These are phyloP conservation scores for Callimorpha dominula DNA, from an alignment of 2,888 invertebrate species.

Conservation along the genomic window DNA sequence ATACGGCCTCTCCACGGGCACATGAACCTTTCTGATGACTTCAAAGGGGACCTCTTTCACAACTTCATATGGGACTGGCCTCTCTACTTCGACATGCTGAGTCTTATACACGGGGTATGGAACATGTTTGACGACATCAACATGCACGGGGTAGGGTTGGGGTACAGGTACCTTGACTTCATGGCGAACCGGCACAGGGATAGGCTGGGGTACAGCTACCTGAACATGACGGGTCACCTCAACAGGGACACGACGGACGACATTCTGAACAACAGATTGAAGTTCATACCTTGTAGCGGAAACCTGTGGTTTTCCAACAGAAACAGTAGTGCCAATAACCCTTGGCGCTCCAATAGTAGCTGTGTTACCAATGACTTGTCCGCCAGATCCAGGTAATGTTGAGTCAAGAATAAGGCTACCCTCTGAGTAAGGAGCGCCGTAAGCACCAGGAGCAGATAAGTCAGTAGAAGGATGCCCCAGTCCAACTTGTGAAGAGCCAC, in stretches of 20 bases:
- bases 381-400: slow-evolving; percentile 28
- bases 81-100: slow-evolving; percentile 77
- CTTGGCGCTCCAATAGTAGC: slow-evolving; percentile 60
- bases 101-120: slow-evolving; percentile 83
- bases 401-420: slow-evolving; percentile 42
- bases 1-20: slow-evolving; percentile 79
- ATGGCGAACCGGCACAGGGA: slow-evolving; percentile 77
- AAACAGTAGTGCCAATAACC: slow-evolving; percentile 70
- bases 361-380: slow-evolving; percentile 32
- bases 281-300: slow-evolving; percentile 75
- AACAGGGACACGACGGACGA: slow-evolving; percentile 78
- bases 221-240: slow-evolving; percentile 80
- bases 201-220: slow-evolving; percentile 75
- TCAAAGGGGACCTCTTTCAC: slow-evolving; percentile 77
- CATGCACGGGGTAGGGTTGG: slow-evolving; percentile 81
- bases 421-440: slow-evolving; percentile 34
- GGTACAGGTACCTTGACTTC: slow-evolving; percentile 80
- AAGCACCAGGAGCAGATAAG: slow-evolving; percentile 26
- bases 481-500: neutral
- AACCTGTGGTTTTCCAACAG: slow-evolving; percentile 64
- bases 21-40: slow-evolving; percentile 76
- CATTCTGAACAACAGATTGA: slow-evolving; percentile 79
- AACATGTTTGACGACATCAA: slow-evolving; percentile 79
- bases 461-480: slow-evolving; percentile 22
- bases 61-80: slow-evolving; percentile 79